Evolutionary conservation across 53 echinoderm and acorn worm species (phyloP), one percentile per base, ranked within the genome.

Genomic region (Antedon mediterranea): DNA sequence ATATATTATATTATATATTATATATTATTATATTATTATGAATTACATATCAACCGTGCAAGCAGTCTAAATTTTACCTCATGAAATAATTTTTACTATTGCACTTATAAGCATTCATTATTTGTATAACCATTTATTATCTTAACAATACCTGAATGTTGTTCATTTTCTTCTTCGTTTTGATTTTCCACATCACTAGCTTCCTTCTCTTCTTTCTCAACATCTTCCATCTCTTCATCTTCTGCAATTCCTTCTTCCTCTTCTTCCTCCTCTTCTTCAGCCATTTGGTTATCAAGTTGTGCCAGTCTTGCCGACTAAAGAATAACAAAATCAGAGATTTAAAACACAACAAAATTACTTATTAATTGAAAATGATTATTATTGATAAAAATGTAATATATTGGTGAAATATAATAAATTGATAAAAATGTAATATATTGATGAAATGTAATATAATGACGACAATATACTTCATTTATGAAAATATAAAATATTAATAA

Each of bases 251-350:
- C 84, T 27, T 76, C 75, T 75, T 75, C 76, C 28, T 86, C 86
- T 33, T 91, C 94, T 34, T 91, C 92, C n/a, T 93, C 98, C 28
- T 97, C 97, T 75, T 97, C 97, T 44, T 93, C 98, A 33, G 81
- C 90, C 72, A 87, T 57, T 30, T 88, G 77, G 74, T 92, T 89
- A 76, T 98, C 98, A 32, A 98, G 83, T 75, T 98, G 98, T 43
- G 90, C 88, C 26, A 98, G 78, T 71, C 98, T 89, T 30, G 86
- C 88, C 28, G 90, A 88, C 98, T 71, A 31, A 28, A 41, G 0
- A 73, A 26, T 7, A 14, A 23, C 3, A 57, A 57, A 57, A 23
- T 23, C 18, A 57, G 57, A 15, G 15, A 57, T 57, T 23, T 15
- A 11, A 57, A 57, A 2, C 9, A 11, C 15, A 57, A 57, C 37